Conservation (phyloP, 2,888 invertebrate species). For the Pollenia labialis region DNA sequence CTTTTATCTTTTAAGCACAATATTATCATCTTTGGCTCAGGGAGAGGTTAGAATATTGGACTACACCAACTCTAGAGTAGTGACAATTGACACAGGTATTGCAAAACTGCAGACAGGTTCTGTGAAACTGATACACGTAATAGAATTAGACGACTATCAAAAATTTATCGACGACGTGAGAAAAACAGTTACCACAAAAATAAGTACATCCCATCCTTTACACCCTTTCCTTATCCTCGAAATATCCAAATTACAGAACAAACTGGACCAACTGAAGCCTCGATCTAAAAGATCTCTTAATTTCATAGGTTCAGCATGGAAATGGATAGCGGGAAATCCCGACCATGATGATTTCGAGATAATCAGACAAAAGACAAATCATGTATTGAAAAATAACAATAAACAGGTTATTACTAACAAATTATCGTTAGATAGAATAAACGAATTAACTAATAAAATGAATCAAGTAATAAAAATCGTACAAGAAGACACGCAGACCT, state of each 20-base stretch:
- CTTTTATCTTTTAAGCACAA: conserved; percentile 11
- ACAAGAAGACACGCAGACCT: not conserved
- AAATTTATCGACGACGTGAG: not conserved
- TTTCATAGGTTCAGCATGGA: conserved; percentile 29
- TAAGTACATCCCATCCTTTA: conserved; percentile 4
- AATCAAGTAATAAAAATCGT: too few relatives aligned
- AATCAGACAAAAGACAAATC: not conserved
- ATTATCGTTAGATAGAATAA: too few relatives aligned
- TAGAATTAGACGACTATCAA: not conserved
- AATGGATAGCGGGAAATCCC: conserved; percentile 3
- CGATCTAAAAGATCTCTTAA: conserved; percentile 17
- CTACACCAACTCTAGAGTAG: too few relatives aligned
- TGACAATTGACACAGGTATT: too few relatives aligned
- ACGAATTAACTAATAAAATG: too few relatives aligned
- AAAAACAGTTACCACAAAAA: not conserved
- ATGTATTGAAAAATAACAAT: not conserved
- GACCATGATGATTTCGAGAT: conserved; percentile 5
- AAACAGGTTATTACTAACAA: too few relatives aligned
- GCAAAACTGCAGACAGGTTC: too few relatives aligned
- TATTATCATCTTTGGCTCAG: not conserved
- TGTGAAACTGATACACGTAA: conserved; percentile 39
- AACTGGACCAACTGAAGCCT: conserved; percentile 28
- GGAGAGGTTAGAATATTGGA: too few relatives aligned
- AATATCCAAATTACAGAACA: conserved; percentile 15
- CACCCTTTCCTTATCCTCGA: not conserved